These are phyloP conservation scores for Menura novaehollandiae DNA, from an alignment of 2,113 vertebrate genomes.

Conservation along the genomic window DNA sequence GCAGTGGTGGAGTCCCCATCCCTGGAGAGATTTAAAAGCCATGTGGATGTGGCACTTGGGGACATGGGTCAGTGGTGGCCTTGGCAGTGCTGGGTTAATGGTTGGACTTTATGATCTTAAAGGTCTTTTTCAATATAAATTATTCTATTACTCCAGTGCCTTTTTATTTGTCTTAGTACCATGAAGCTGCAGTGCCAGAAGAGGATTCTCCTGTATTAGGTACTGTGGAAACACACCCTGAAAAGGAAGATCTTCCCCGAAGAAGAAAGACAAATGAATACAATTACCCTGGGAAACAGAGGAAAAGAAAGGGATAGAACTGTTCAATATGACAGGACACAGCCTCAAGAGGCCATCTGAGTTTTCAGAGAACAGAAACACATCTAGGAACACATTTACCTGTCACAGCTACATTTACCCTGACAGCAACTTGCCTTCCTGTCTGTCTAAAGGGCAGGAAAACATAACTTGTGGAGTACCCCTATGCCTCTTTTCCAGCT, in stretches of 20 bases:
- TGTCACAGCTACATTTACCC: not conserved
- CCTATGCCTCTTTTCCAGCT: not conserved
- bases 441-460: not conserved
- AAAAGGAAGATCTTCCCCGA: not conserved
- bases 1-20: not conserved
- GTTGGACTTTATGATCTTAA: not conserved
- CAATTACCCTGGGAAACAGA: not conserved
- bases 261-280: not conserved
- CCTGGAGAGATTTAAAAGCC: not conserved
- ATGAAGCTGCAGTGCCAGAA: not conserved
- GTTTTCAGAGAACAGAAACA: not conserved
- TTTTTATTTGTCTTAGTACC: not conserved
- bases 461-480: not conserved
- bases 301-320: not conserved
- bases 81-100: not conserved
- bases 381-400: not conserved
- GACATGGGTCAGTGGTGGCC: not conserved
- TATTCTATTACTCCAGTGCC: not conserved
- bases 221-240: not conserved
- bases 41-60: not conserved
- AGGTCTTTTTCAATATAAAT: not conserved
- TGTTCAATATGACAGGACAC: not conserved
- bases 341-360: not conserved
- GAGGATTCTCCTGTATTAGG: not conserved
- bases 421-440: not conserved